Evolutionary conservation across 2,113 vertebrate genomes (phyloP).

Genomic region (Charadrius vociferus): DNA sequence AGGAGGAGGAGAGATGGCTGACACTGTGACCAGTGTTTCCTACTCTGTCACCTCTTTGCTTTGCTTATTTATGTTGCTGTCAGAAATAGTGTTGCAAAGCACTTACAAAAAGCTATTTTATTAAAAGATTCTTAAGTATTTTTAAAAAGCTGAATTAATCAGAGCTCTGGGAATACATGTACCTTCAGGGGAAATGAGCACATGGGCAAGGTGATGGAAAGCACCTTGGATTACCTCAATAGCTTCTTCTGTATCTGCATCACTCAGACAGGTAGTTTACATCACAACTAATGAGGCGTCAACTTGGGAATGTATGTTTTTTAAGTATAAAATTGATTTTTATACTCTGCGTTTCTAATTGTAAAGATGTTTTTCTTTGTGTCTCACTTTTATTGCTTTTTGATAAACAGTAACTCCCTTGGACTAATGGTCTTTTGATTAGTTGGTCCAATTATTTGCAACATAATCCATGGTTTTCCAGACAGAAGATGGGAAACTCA

Average conservation of each 20-base stretch:
- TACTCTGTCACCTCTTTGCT: background rate
- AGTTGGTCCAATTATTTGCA: background rate
- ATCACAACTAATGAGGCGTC: background rate
- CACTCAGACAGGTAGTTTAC: background rate
- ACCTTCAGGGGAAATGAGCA: background rate
- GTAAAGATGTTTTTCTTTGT: background rate
- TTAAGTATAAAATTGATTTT: background rate
- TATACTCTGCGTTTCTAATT: background rate
- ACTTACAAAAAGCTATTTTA: background rate
- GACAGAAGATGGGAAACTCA: background rate
- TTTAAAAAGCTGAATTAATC: background rate
- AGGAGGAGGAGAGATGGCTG: background rate
- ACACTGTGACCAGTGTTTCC: background rate
- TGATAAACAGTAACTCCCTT: background rate
- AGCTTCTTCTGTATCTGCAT: background rate
- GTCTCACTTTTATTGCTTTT: background rate
- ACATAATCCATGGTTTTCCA: background rate
- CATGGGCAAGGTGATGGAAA: background rate
- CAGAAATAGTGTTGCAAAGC: background rate
- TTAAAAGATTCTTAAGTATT: background rate
- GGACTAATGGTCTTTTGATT: background rate
- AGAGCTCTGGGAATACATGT: background rate
- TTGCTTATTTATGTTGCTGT: background rate
- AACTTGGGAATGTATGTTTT: background rate
- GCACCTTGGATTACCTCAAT: background rate